Evolutionary conservation across 2,113 vertebrate species (phyloP), one percentile per base, ranked within the genome.

Genomic region (Albula goreensis): DNA sequence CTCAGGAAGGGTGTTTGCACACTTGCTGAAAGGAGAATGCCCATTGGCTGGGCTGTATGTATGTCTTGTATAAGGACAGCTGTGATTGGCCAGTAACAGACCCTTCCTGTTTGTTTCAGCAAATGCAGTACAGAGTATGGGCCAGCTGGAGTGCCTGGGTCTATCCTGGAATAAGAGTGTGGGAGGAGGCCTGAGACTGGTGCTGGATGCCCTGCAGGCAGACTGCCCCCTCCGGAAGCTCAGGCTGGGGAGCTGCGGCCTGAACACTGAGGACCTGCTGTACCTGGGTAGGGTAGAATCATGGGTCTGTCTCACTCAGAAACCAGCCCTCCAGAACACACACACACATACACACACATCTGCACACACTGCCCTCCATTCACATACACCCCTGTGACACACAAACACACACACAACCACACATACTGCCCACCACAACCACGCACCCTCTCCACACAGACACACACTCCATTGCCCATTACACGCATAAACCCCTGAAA

Each of bases 151-250:
- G 93, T 92, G 88, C 15, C 84, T 99, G 89, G 93, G 95, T 88
- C 92, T 99, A 80, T 98, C 97, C 86, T 99, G 97, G 97, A 96
- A 97, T 92, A 98, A 98, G 87, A 96, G 95, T 89, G 94, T 98
- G 80, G 96, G 97, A 9, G 96, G 96, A 56, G 97, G 93, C 85
- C 88, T 97, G 88, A 90, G 93, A 56, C 90, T 96, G 89, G 94
- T 98, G 88, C 92, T 96, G 87, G 95, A 95, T 57, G 92, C 91
- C 0, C 83, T 98, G 83, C 94, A 95, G 90, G 92, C 91, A 50
- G 92, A 94, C 2, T 83, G 87, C 2, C 81, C 89, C 85, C 95
- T 98, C 85, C 91, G 89, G 87, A 96, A 95, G 88, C 94, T 97
- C 87, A 94, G 92, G 88, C 94, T 98, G 92, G 96, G 96, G 94